These are phyloP conservation scores for Trachelus iudaicus DNA, from an alignment of 2,888 invertebrate species.

Conservation along the genomic window DNA sequence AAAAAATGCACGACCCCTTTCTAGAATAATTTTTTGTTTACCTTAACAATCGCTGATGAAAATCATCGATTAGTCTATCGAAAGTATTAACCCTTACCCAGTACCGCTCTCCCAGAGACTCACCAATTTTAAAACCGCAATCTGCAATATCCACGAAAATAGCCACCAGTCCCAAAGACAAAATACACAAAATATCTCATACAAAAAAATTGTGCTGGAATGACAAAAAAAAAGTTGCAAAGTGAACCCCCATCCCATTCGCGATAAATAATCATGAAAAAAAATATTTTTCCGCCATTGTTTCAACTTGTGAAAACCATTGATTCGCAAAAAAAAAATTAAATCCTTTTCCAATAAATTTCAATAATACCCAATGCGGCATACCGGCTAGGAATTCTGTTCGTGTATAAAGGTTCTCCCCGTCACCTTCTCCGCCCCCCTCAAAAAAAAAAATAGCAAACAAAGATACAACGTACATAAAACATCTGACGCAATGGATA, in stretches of 20 bases:
- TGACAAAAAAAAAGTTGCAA: neutral
- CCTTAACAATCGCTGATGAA: neutral
- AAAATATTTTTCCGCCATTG: neutral
- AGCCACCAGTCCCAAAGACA: neutral
- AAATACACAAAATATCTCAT: neutral
- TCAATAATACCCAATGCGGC: neutral
- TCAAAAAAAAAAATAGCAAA: neutral
- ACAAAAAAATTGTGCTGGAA: neutral
- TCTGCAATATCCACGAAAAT: neutral
- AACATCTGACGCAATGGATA: neutral
- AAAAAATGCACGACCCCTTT: slow-evolving; percentile 40
- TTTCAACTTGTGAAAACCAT: neutral
- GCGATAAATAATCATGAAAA: neutral
- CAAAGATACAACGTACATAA: neutral
- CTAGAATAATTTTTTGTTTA: slow-evolving; percentile 26
- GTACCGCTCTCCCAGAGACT: neutral
- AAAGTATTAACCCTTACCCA: neutral
- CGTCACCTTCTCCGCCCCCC: neutral
- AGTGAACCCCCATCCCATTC: too few species aligned
- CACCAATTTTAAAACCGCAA: neutral
- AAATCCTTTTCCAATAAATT: neutral
- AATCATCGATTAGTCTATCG: slow-evolving; percentile 9
- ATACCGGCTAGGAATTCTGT: too few species aligned
- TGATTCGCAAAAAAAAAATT: too few species aligned
- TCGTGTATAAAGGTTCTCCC: too few species aligned